A percentile compares a stretch with the other conserved stretches of the same genome.
phyloP scores from a whole-genome alignment of 2,797 vertebrate species.

The Mallotus villosus region DNA sequence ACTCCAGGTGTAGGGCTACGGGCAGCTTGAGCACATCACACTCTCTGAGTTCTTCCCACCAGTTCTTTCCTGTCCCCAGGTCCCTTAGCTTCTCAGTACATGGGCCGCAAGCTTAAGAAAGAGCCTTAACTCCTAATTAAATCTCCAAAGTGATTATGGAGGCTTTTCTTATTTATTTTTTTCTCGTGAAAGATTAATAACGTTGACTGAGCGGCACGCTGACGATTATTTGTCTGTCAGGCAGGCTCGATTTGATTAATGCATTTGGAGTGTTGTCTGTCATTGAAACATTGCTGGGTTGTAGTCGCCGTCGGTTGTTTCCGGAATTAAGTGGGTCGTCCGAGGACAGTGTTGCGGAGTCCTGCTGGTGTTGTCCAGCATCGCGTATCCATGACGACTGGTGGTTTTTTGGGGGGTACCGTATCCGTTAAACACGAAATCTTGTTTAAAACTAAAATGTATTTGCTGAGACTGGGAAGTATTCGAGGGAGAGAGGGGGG shows the following conservation, averaged over 20 bases:
- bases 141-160: constrained; percentile 44
- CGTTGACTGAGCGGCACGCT: constrained; percentile 51
- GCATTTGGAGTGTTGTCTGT: constrained; percentile 49
- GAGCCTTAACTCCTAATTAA: constrained; percentile 54
- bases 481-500: background rate
- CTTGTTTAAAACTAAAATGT: background rate
- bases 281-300: constrained; percentile 47
- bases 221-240: constrained; percentile 65
- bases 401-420: too few relatives aligned
- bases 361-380: background rate
- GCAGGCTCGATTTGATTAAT: constrained; percentile 65
- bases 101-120: constrained; percentile 36
- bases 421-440: too few relatives aligned
- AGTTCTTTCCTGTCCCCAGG: background rate
- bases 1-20: background rate
- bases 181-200: constrained; percentile 64
- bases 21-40: background rate
- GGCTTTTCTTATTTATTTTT: constrained; percentile 30
- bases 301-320: constrained; percentile 32
- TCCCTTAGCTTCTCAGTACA: constrained; percentile 25
- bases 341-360: constrained; percentile 1
- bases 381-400: background rate
- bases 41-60: background rate
- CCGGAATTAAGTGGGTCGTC: constrained; percentile 23
- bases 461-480: background rate